Evolutionary conservation across 2,113 vertebrate genomes (phyloP).

Genomic region (Guaruba guarouba): DNA sequence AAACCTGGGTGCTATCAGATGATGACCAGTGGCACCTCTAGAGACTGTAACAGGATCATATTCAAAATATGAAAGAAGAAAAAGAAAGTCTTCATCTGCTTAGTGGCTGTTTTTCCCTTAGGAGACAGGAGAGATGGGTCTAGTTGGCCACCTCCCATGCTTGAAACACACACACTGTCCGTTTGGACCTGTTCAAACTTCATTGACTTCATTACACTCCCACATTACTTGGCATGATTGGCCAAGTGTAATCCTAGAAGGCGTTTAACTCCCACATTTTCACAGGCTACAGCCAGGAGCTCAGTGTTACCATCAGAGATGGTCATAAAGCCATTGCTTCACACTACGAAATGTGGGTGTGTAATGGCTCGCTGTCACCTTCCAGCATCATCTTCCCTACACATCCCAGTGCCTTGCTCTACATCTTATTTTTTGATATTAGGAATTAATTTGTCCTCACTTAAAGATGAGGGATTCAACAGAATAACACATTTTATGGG

Average conservation of each 20-base stretch:
- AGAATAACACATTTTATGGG: neutral
- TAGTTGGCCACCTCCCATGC: neutral
- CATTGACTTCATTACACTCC: neutral
- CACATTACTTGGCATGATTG: rapidly evolving
- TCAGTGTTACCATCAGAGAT: neutral
- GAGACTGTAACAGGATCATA: neutral
- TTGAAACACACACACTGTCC: neutral
- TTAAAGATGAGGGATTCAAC: neutral
- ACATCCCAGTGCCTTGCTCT: neutral
- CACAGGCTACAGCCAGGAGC: neutral
- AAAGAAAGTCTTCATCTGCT: neutral
- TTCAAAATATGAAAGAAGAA: neutral
- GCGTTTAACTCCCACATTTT: neutral
- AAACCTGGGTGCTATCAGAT: neutral
- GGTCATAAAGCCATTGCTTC: neutral
- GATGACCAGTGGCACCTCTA: neutral
- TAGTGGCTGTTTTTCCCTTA: neutral
- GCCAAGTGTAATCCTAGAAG: neutral
- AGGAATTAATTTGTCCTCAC: neutral
- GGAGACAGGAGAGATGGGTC: neutral
- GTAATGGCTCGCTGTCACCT: neutral
- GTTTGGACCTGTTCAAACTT: neutral
- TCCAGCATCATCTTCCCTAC: neutral
- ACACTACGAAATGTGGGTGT: neutral
- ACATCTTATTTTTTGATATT: neutral